Evolutionary conservation across 2,888 invertebrate genomes (phyloP).

Genomic region (Lamellibrachia satsuma): DNA sequence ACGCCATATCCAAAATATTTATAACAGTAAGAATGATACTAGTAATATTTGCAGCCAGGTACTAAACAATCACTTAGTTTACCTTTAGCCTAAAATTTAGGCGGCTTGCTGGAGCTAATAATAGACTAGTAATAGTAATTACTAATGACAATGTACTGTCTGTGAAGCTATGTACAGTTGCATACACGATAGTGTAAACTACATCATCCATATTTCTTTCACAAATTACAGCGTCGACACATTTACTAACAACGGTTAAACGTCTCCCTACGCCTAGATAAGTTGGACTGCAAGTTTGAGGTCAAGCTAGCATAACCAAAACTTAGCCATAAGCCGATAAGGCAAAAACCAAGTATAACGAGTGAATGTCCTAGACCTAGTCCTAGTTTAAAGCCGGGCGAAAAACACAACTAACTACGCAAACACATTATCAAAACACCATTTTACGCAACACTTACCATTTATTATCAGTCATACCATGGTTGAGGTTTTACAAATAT

Average conservation of each 20-base stretch:
- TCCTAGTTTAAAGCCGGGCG: no score
- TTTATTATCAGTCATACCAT: constrained; percentile 3
- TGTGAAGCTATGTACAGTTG: neutral
- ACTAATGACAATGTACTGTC: no score
- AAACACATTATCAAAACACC: neutral
- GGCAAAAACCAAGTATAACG: no score
- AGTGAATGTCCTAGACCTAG: no score
- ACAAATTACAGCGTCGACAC: neutral
- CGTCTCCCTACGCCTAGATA: no score
- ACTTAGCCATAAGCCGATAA: no score
- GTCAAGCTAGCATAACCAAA: neutral
- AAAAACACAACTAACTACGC: neutral
- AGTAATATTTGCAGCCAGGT: no score
- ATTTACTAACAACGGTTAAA: neutral
- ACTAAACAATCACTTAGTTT: no score
- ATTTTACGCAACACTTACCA: neutral
- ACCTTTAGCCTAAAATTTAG: no score
- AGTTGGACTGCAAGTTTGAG: neutral
- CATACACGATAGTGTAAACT: neutral
- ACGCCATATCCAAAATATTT: neutral
- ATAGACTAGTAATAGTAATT: no score
- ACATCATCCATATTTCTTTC: neutral
- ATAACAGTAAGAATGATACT: no score
- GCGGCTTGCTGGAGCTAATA: no score
- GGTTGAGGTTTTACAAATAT: neutral